Base-by-base conservation (phyloP, 2,113 vertebrate species). In the Trinectes maculatus region DNA sequence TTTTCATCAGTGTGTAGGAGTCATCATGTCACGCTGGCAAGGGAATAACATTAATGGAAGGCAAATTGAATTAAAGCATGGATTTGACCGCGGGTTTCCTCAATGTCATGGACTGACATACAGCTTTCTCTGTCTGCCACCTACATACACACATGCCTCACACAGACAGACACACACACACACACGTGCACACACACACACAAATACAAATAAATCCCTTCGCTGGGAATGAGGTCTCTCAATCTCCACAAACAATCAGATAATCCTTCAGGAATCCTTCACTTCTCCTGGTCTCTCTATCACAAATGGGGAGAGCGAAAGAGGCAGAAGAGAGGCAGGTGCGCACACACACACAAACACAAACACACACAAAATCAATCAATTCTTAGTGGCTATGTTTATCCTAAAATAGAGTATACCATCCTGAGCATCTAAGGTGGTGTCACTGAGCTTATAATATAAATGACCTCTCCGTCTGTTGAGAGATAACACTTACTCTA, bases 211-310 rank as follows among this genome's bases (percentile, higher is more conserved):
- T 77, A 88, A 89, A 87, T 89, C 87, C 85, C 68, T 67, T 82
- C 77, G 71, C 87, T 87, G 79, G 75, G 87, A 89, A 89, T 88
- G 84, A 87, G 83, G 80, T 89, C 81, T 81, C 87, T 85, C 85
- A 84, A 91, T 90, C 89, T 91, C 80, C 74, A 75, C 89, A 86
- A 90, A 89, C 86, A 89, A 92, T 90, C 87, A 89, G 87, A 91
- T 89, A 89, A 90, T 91, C 87, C 89, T 87, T 62, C 73, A 87
- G 84, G 88, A 91, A 90, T 86, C 88, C 85, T 89, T 86, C 83
- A 85, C 82, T 89, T 85, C 85, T 89, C 73, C 66, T 74, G 67
- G 85, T 79, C 80, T 83, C 84, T 85, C 73, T 67, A 86, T 86
- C 82, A 72, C 74, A 80, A 72, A 79, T 46, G 61, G 69, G 72